Percentiles rank a stretch among this genome's conserved stretches.
Conservation (phyloP, 2,113 vertebrate species). For the Peromyscus polionotus region DNA sequence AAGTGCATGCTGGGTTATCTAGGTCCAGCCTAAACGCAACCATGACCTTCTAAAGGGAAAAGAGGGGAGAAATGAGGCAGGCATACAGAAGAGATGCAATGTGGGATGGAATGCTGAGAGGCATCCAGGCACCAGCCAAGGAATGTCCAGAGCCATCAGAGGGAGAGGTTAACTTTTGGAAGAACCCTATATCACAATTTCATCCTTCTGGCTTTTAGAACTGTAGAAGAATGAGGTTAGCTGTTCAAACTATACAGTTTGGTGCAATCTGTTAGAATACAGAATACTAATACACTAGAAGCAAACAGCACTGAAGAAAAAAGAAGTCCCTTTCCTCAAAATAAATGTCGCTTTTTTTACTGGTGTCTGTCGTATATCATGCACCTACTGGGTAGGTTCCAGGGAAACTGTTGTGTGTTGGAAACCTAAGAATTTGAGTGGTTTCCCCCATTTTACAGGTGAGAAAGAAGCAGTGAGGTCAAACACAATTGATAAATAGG, state of each 20-base stretch:
- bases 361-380: not conserved
- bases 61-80: not conserved
- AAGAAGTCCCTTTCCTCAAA: not conserved
- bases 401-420: not conserved
- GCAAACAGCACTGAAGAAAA: not conserved
- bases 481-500: not conserved
- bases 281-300: not conserved
- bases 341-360: not conserved
- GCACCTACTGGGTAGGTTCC: not conserved
- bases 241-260: not conserved
- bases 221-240: not conserved
- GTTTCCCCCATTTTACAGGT: not conserved
- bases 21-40: not conserved
- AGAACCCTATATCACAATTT: not conserved
- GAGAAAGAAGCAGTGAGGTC: not conserved
- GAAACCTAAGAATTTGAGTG: not conserved
- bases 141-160: not conserved
- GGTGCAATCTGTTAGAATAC: not conserved
- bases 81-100: not conserved
- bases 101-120: not conserved
- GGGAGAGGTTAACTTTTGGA: not conserved
- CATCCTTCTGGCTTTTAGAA: not conserved
- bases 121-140: not conserved
- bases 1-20: not conserved
- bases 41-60: not conserved